Evolutionary conservation across 1,140 invertebrate species (phyloP).

Genomic region (Tetramorium simillimum): DNA sequence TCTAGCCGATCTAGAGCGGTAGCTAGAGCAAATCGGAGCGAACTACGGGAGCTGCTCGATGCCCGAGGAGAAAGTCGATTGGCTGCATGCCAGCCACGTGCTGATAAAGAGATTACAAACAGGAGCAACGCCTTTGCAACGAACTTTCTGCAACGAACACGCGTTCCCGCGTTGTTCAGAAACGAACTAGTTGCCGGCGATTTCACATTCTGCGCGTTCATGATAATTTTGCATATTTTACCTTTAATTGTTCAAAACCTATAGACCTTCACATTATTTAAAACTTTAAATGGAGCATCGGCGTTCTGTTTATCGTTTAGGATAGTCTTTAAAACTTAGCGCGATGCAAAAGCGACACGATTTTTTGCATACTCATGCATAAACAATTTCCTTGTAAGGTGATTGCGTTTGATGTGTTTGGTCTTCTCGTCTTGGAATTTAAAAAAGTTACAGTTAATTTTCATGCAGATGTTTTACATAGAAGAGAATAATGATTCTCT

Average conservation of each 20-base stretch:
- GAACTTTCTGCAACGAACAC: neutral
- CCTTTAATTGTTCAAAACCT: neutral
- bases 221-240: neutral
- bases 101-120: constrained; percentile 82
- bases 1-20: constrained; percentile 33
- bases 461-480: neutral
- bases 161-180: neutral
- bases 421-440: constrained; percentile 24
- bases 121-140: constrained; percentile 77
- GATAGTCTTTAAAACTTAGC: neutral
- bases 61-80: constrained; percentile 67
- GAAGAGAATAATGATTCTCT: neutral
- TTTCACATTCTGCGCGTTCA: neutral
- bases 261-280: neutral
- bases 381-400: constrained; percentile 3
- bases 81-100: constrained; percentile 78
- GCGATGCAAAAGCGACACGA: neutral
- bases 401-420: constrained; percentile 15
- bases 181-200: constrained; percentile 31
- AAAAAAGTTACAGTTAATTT: constrained; percentile 28
- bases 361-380: neutral
- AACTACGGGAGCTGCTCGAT: neutral
- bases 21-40: constrained; percentile 37
- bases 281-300: constrained; percentile 5
- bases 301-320: neutral